Evolutionary conservation across 2,888 invertebrate genomes (phyloP).

Genomic region (Elaeidobius kamerunicus): DNA sequence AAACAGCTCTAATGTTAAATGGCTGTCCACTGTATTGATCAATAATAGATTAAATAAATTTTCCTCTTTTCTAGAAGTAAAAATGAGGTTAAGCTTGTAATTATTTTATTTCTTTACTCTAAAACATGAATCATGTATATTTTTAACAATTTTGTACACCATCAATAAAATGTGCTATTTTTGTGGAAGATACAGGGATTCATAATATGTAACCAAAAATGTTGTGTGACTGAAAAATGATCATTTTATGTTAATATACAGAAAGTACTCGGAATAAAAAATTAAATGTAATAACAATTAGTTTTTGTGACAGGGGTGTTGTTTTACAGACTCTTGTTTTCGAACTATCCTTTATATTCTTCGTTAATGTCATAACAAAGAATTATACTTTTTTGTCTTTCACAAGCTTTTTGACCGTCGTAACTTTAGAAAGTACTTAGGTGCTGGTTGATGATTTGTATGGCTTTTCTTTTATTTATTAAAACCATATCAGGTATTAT

Average conservation of each 20-base stretch:
- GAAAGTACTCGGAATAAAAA: slow-evolving; percentile 23
- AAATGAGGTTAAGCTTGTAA: not conserved
- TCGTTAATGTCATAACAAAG: too few relatives aligned
- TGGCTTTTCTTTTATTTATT: too few relatives aligned
- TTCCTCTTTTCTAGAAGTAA: not conserved
- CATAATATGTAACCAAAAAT: slow-evolving; percentile 38
- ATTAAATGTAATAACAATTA: slow-evolving; percentile 14
- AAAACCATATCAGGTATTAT: too few relatives aligned
- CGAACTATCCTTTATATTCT: too few relatives aligned
- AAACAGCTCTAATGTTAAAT: too few relatives aligned
- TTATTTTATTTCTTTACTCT: too few relatives aligned
- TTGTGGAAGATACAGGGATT: slow-evolving; percentile 44
- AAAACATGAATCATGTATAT: too few relatives aligned
- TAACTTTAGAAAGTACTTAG: slow-evolving; percentile 9
- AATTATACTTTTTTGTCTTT: too few relatives aligned
- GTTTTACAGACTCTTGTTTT: not conserved
- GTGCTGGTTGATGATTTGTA: not conserved
- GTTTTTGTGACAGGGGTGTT: not conserved
- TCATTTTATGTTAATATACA: slow-evolving; percentile 26
- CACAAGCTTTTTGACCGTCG: too few relatives aligned
- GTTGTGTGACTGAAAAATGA: slow-evolving; percentile 37
- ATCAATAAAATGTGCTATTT: slow-evolving; percentile 25
- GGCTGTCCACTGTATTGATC: too few relatives aligned
- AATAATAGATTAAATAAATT: too few relatives aligned
- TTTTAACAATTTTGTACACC: slow-evolving; percentile 8